These are phyloP conservation scores for Cryptophagus acutangulus DNA, from an alignment of 2,888 invertebrate species.

Conservation along the genomic window DNA sequence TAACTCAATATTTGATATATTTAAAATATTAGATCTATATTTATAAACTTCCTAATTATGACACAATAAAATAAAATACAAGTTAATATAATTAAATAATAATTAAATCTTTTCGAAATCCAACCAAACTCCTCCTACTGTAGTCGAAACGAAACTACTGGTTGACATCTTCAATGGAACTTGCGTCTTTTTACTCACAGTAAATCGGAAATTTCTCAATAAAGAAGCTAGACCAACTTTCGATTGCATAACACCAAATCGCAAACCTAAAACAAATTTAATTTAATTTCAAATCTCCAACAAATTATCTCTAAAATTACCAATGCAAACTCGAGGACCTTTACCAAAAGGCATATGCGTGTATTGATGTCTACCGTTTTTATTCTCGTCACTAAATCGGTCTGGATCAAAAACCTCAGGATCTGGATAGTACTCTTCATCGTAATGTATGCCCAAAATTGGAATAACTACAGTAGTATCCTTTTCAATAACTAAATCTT, in stretches of 20 bases:
- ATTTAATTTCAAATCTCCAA: conserved; percentile 1
- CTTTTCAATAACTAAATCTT: conserved; percentile 20
- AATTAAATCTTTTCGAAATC: conserved; percentile 7
- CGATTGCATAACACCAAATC: conserved; percentile 9
- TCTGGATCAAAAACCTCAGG: conserved; percentile 25
- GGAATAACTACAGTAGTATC: conserved; percentile 19
- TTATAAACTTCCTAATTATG: no score
- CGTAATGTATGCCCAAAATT: conserved; percentile 20
- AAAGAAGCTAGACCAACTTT: conserved; percentile 7
- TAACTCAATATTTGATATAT: no score
- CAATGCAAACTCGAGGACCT: conserved; percentile 25
- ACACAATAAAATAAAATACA: no score
- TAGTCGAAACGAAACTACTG: neutral
- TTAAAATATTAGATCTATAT: no score
- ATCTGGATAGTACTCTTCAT: conserved; percentile 21
- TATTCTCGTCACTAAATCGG: conserved; percentile 23
- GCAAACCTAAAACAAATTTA: conserved; percentile 3
- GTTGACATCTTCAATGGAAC: neutral
- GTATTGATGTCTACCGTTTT: conserved; percentile 16
- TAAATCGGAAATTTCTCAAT: conserved; percentile 5
- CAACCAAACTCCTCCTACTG: conserved; percentile 7
- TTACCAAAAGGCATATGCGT: conserved; percentile 25
- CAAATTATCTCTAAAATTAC: conserved; percentile 13
- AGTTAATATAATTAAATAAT: no score
- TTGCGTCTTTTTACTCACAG: conserved; percentile 1